phyloP scores from a whole-genome alignment of 2,888 invertebrate genomes.

The Ectemnius cavifrons region DNA sequence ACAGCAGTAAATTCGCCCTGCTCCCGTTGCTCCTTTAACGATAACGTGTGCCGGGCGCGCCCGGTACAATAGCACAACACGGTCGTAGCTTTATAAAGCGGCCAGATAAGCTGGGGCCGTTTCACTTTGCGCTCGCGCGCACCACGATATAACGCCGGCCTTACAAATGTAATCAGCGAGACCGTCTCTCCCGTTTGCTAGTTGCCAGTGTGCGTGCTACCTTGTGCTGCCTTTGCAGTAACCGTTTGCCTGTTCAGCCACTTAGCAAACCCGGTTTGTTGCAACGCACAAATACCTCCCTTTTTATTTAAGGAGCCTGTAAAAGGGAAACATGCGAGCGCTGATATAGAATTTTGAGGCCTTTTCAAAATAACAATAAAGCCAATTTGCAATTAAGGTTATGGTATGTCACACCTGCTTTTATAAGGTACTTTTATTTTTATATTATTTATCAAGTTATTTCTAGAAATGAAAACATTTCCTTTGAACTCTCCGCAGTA shows the following conservation, averaged over 20 bases:
- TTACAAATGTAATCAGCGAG: constrained; percentile 37
- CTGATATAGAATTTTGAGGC: too few relatives aligned
- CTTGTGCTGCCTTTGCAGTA: constrained; percentile 18
- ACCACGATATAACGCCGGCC: constrained; percentile 14
- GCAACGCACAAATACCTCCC: too few relatives aligned
- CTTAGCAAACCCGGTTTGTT: not conserved
- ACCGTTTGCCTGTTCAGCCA: constrained; percentile 2
- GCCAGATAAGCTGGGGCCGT: constrained; percentile 36
- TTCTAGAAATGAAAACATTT: too few relatives aligned
- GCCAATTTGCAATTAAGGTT: too few relatives aligned
- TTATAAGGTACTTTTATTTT: too few relatives aligned
- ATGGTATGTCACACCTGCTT: too few relatives aligned
- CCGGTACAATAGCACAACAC: constrained; percentile 6
- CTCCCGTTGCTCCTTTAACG: constrained; percentile 39
- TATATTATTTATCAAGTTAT: too few relatives aligned
- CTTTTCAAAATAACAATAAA: too few relatives aligned
- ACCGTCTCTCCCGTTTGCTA: constrained; percentile 12
- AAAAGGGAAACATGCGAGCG: too few relatives aligned
- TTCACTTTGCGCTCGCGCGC: constrained; percentile 10
- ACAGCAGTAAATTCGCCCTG: constrained; percentile 25
- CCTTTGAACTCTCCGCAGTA: too few relatives aligned
- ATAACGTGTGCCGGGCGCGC: constrained; percentile 26
- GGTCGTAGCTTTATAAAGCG: constrained; percentile 38
- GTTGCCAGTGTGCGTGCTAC: constrained; percentile 23
- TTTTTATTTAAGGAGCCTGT: too few relatives aligned